Evolutionary conservation across 2,888 invertebrate species (phyloP), one percentile per base, ranked within the genome.

Genomic region (Ceratothoa steindachneri): DNA sequence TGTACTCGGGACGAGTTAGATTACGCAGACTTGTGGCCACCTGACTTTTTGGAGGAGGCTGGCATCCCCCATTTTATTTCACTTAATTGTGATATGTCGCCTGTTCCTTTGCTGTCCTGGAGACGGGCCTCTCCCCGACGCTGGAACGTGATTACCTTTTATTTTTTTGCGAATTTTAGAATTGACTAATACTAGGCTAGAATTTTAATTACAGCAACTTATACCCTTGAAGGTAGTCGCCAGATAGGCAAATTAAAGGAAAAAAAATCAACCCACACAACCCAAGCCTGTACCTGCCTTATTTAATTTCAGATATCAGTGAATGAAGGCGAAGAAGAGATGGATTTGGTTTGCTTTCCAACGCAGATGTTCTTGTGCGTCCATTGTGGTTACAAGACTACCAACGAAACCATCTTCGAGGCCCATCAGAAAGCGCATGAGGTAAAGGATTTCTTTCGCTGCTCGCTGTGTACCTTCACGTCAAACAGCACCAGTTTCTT

Each of bases 401-500:
- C 1, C 2, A 24, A 60, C 24, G 24, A 60, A 60, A 24, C 1
- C 12, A 24, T 60, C 22, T 60, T 60, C 24, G 60, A n/a, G 1
- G 27, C 2, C 24, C 60, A 60, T 60, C 60, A 60, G 27, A 60
- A 60, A 60, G 60, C 60, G 2, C 60, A 60, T 24, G n/a, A n/a
- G 60, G 27, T 24, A 12, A 60, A 60, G 27, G 60, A 60, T 60
- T 60, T 24, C 24, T 60, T 60, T 24, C 19, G 27, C 1, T 60
- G 60, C 3, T 22, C 19, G n/a, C 12, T 12, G 2, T 60, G 60
- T 24, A 24, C 27, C 12, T 60, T 60, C 27, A 60, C 60, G 27
- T 60, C 60, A 15, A 60, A 60, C 60, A 60, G 60, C 24, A 60
- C 60, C n/a, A 60, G 12, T 60, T 60, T 60, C 12, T 60, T 60